Evolutionary conservation across 2,888 invertebrate species (phyloP), one percentile per base, ranked within the genome.

Genomic region (Danaus chrysippus): DNA sequence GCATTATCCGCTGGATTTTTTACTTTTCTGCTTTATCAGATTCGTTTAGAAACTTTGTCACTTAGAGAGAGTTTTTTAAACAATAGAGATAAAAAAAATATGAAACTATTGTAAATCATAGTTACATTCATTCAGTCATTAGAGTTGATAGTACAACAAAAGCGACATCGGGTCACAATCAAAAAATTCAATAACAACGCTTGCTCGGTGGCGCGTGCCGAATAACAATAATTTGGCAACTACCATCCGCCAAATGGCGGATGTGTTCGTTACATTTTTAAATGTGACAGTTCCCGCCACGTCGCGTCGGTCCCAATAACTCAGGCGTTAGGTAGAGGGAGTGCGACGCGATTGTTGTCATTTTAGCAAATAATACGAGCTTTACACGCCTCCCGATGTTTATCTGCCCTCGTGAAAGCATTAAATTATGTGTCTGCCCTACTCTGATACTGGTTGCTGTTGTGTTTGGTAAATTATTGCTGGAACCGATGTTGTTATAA

Each of bases 151-250:
- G 73, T 74, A 74, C 76, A 74, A 78, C 81, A 83, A 82, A 79
- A 75, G 78, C 79, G 76, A 73, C 80, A 77, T 78, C 78, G 81
- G 76, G 76, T n/a, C 75, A 79, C 82, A 82, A 79, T 85, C 74
- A 76, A 71, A 84, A n/a, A 87, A 88, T 87, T 87, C 86, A 90
- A 90, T 90, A 88, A 87, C 84, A 86, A 79, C 75, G 80, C 78
- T 75, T 73, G 72, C 76, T 77, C 61, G 69, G 68, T 65, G 72
- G 73, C 81, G 82, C 80, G 80, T 74, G 77, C 75, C 81, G 87
- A 89, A 90, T 89, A 87, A 87, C 84, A 90, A 88, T 90, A 86
- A 87, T 89, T 89, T 89, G 87, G 87, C 85, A 85, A 79, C 81
- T 79, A 83, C 79, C 82, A 83, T 85, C 84, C 86, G 83, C 81